A percentile compares a stretch with the other conserved stretches of the same genome.
Conservation (phyloP, 2,797 vertebrate species). For the Myiotriccus ornatus region DNA sequence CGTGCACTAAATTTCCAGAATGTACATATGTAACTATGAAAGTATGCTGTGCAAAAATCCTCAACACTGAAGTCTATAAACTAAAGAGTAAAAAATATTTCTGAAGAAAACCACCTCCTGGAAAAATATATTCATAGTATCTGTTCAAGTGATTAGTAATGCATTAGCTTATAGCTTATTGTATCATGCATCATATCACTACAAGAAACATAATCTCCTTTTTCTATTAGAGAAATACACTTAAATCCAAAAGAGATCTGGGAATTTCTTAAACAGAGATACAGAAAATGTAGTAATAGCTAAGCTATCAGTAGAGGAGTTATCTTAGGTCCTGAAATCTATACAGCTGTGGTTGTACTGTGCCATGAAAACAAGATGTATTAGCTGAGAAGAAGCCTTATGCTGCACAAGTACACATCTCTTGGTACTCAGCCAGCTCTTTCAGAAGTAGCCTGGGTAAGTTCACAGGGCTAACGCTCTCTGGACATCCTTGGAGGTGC, state of each 20-base stretch:
- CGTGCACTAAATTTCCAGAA: not conserved
- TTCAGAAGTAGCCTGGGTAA: not conserved
- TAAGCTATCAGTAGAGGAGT: not conserved
- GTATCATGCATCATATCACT: not conserved
- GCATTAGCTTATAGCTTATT: not conserved
- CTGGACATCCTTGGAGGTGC: not conserved
- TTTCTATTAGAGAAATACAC: not conserved
- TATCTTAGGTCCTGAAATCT: not conserved
- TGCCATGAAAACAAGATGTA: not conserved
- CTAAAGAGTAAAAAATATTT: not conserved
- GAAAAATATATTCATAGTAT: not conserved
- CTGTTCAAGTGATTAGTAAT: not conserved
- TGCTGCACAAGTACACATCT: not conserved
- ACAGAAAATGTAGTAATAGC: not conserved
- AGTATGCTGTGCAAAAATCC: not conserved
- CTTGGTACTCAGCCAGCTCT: not conserved
- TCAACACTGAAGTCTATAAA: not conserved
- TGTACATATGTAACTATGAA: not conserved
- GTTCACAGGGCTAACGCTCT: not conserved
- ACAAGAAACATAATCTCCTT: not conserved
- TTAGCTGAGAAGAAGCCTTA: not conserved
- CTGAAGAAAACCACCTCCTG: not conserved
- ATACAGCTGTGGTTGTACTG: not conserved
- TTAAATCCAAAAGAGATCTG: not conserved
- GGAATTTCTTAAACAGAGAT: not conserved